A percentile compares a stretch with the other conserved stretches of the same genome.
phyloP scores from a whole-genome alignment of 2,888 invertebrate genomes.

The Ernsta delagoae region DNA sequence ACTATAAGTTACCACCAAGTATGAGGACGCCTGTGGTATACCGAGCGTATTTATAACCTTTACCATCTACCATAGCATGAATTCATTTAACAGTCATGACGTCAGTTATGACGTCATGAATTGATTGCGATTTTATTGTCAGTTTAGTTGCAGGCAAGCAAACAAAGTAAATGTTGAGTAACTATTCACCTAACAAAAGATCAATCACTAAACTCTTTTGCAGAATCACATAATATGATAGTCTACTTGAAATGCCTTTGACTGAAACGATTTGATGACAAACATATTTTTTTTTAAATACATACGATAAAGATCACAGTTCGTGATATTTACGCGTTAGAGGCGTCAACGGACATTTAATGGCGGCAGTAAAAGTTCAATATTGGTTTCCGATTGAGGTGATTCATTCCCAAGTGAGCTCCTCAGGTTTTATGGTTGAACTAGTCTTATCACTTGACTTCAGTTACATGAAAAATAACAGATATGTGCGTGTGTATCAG shows the following conservation, averaged over 20 bases:
- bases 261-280: neutral
- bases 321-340: slow-evolving; percentile 39
- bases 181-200: too few species aligned
- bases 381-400: slow-evolving; percentile 35
- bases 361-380: slow-evolving; percentile 39
- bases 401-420: slow-evolving; percentile 43
- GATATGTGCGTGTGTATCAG: neutral
- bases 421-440: slow-evolving; percentile 50
- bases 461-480: neutral
- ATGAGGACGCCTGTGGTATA: too few species aligned
- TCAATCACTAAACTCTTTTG: neutral
- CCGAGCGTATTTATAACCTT: too few species aligned
- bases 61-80: too few species aligned
- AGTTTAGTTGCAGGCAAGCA: too few species aligned
- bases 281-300: slow-evolving; percentile 13
- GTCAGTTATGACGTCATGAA: too few species aligned
- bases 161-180: too few species aligned
- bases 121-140: too few species aligned
- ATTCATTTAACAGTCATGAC: too few species aligned
- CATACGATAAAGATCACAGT: slow-evolving; percentile 27
- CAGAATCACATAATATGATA: neutral
- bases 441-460: slow-evolving; percentile 8
- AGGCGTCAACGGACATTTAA: slow-evolving; percentile 39
- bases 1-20: too few species aligned
- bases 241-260: too few species aligned